Evolutionary conservation across 1,140 invertebrate genomes (phyloP).

Genomic region (Cecropterus lyciades): DNA sequence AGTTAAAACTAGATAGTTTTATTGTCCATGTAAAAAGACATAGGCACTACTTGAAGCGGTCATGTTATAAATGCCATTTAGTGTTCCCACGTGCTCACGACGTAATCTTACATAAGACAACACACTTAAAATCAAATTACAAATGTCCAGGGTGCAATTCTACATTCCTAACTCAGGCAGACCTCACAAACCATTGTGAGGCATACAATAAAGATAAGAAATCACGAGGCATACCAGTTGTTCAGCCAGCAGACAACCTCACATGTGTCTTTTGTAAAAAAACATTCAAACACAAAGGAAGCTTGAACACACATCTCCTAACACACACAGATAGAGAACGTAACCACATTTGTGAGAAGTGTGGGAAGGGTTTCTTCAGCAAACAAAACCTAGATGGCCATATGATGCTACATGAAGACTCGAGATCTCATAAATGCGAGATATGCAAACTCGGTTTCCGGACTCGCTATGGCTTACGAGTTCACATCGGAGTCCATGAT

Average conservation of each 20-base stretch:
- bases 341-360: conserved; percentile 69
- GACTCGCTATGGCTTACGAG: conserved; percentile 63
- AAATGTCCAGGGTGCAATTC: conserved; percentile 45
- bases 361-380: conserved; percentile 67
- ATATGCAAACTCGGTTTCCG: conserved; percentile 68
- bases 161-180: conserved; percentile 37
- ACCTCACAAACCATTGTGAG: conserved; percentile 41
- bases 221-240: conserved; percentile 34
- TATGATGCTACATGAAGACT: conserved; percentile 63
- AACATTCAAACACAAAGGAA: conserved; percentile 66
- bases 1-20: conserved; percentile 44
- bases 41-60: conserved; percentile 45
- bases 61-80: conserved; percentile 46
- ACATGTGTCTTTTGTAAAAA: conserved; percentile 66
- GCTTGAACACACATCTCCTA: conserved; percentile 58
- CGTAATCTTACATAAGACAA: conserved; percentile 35
- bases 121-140: conserved; percentile 33
- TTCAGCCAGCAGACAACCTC: conserved; percentile 38
- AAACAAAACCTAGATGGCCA: conserved; percentile 63
- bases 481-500: conserved; percentile 87
- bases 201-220: conserved; percentile 42
- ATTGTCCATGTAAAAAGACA: conserved; percentile 47
- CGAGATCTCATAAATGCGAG: conserved; percentile 60
- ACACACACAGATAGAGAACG: conserved; percentile 64
- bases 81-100: conserved; percentile 35